A percentile compares a stretch with the other conserved stretches of the same genome.
Evolutionary conservation across 2,888 invertebrate species (phyloP).

Genomic region (Nemurella pictetii): DNA sequence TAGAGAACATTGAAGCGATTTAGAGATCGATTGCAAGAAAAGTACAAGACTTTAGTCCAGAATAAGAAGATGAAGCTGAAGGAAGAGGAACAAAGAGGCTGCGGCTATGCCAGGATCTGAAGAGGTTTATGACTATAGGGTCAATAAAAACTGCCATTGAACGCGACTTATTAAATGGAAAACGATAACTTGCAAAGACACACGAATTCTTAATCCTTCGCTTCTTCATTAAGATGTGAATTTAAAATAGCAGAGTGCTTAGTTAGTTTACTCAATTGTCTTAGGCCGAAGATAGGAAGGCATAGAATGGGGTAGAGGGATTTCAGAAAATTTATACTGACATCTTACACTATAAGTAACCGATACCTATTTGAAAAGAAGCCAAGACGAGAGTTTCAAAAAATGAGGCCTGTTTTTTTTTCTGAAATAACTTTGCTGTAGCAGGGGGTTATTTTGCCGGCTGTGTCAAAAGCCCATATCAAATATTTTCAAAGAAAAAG

Average conservation of each 20-base stretch:
- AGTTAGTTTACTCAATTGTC: not conserved
- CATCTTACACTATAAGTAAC: not conserved
- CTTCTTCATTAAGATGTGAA: constrained; percentile 29
- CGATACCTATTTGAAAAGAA: not conserved
- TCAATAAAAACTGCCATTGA: constrained; percentile 40
- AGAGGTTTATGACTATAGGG: constrained; percentile 37
- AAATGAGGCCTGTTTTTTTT: too few relatives aligned
- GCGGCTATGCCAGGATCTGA: constrained; percentile 22
- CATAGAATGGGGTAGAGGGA: not conserved
- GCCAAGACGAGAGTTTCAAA: not conserved
- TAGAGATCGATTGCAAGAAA: constrained; percentile 19
- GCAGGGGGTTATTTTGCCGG: too few relatives aligned
- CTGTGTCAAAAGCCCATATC: too few relatives aligned
- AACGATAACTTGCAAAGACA: constrained; percentile 37
- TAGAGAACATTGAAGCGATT: constrained; percentile 9
- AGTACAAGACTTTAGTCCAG: constrained; percentile 5
- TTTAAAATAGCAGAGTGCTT: not conserved
- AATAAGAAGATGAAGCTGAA: constrained; percentile 25
- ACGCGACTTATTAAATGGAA: constrained; percentile 31
- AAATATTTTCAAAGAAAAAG: too few relatives aligned
- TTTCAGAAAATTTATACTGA: not conserved
- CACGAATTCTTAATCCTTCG: constrained; percentile 41
- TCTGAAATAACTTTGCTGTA: too few relatives aligned
- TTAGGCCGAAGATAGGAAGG: not conserved
- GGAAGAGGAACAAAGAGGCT: constrained; percentile 24